Evolutionary conservation across 2,888 invertebrate genomes (phyloP).

Genomic region (Drosophila incognita): DNA sequence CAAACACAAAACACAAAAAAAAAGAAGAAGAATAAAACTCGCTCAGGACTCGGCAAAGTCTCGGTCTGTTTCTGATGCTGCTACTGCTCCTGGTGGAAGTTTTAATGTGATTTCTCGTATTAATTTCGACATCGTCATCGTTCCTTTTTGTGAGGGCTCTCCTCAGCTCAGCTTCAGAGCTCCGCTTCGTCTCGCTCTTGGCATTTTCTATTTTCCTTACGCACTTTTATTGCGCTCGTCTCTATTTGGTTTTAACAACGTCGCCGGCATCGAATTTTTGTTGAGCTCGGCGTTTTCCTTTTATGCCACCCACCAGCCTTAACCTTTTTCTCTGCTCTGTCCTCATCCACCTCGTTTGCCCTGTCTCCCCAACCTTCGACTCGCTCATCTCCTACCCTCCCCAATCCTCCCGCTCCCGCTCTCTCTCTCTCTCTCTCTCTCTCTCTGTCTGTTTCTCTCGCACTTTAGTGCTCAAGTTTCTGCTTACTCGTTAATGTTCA

Average conservation of each 20-base stretch:
- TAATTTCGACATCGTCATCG: slow-evolving; percentile 78
- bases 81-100: slow-evolving; percentile 58
- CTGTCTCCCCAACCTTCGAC: neutral
- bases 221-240: slow-evolving; percentile 74
- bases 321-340: slow-evolving; percentile 43
- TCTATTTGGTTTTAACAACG: slow-evolving; percentile 75
- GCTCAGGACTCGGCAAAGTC: slow-evolving; percentile 22
- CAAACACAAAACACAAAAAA: neutral
- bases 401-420: neutral
- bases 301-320: slow-evolving; percentile 29
- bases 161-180: neutral
- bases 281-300: slow-evolving; percentile 62
- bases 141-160: slow-evolving; percentile 39
- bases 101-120: slow-evolving; percentile 79
- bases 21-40: slow-evolving; percentile 20
- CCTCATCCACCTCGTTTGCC: slow-evolving; percentile 14
- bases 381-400: neutral
- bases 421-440: neutral
- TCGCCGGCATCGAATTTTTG: slow-evolving; percentile 71
- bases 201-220: slow-evolving; percentile 69
- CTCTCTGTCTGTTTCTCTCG: neutral
- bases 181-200: slow-evolving; percentile 9
- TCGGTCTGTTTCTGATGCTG: slow-evolving; percentile 28
- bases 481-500: slow-evolving; percentile 63
- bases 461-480: slow-evolving; percentile 22